These are phyloP conservation scores for Sminthurinus signatus DNA, from an alignment of 1,140 invertebrate genomes.

Conservation along the genomic window DNA sequence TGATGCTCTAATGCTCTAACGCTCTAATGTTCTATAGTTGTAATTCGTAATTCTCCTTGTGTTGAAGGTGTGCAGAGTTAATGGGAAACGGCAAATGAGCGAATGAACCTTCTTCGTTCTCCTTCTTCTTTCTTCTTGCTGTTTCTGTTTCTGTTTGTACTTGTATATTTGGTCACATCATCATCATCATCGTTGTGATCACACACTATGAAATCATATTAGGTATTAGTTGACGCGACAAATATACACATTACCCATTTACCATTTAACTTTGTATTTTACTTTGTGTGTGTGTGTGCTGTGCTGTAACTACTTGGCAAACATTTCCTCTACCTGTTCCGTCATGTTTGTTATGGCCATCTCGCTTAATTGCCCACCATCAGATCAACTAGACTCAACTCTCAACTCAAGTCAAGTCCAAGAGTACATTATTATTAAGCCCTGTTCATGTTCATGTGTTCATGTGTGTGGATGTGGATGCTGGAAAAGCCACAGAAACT, in stretches of 20 bases:
- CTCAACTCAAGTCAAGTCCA: no score
- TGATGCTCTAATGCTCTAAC: no score
- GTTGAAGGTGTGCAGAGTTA: no score
- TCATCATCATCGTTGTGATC: no score
- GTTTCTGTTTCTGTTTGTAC: no score
- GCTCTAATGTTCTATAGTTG: no score
- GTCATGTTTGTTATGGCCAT: conserved; percentile 29
- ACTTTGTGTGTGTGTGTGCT: neutral
- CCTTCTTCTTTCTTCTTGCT: conserved; percentile 9
- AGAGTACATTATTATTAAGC: no score
- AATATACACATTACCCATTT: conserved; percentile 16
- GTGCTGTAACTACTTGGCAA: conserved; percentile 32
- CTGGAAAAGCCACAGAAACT: no score
- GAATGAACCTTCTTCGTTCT: conserved; percentile 13
- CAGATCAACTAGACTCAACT: neutral
- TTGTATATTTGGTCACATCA: conserved; percentile 31
- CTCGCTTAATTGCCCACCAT: conserved; percentile 23
- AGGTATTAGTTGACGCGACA: conserved; percentile 31
- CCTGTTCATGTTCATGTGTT: no score
- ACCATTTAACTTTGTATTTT: neutral
- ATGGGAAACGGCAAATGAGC: conserved; percentile 30
- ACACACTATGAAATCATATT: conserved; percentile 32
- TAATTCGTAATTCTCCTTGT: no score
- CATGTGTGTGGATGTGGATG: no score
- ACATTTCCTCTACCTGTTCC: conserved; percentile 29